Percentiles rank a stretch among this genome's conserved stretches.
Conservation (phyloP, 2,113 vertebrate species). For the Sakesphorus luctuosus region DNA sequence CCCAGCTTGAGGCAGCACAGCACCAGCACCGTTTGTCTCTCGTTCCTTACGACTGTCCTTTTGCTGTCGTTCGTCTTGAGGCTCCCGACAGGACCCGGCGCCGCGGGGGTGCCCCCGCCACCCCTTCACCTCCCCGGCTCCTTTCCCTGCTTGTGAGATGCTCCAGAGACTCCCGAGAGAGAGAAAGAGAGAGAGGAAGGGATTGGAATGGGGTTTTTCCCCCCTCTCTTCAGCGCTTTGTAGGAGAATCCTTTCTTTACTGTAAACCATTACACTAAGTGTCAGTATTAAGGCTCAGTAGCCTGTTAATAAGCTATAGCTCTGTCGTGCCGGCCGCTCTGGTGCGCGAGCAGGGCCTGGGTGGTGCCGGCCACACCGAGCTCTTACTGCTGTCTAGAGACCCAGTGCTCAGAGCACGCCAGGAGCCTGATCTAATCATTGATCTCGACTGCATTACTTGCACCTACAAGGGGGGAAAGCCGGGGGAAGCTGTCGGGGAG, state of each 20-base stretch:
- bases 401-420: constrained; percentile 56
- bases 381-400: constrained; percentile 56
- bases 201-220: not conserved
- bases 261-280: constrained; percentile 66
- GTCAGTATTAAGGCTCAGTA: constrained; percentile 83
- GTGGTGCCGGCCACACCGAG: constrained; percentile 16
- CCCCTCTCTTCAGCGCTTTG: not conserved
- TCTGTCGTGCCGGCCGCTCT: constrained; percentile 37
- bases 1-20: constrained; percentile 71
- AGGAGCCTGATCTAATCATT: constrained; percentile 40
- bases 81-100: constrained; percentile 45
- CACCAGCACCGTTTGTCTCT: constrained; percentile 64
- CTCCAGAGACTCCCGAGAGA: constrained; percentile 46
- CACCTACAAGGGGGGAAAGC: constrained; percentile 33
- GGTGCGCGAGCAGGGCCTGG: constrained; percentile 53
- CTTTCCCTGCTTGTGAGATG: constrained; percentile 45
- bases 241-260: constrained; percentile 51
- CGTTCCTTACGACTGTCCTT: constrained; percentile 53
- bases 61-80: constrained; percentile 50
- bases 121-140: constrained; percentile 17
- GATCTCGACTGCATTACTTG: constrained; percentile 55
- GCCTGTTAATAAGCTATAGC: constrained; percentile 82
- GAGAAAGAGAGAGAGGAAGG: constrained; percentile 21
- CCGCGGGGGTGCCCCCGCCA: not conserved
- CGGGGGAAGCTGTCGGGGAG: constrained; percentile 2